phyloP scores from a whole-genome alignment of 1,140 invertebrate genomes.

The Drosophila pectinifera region DNA sequence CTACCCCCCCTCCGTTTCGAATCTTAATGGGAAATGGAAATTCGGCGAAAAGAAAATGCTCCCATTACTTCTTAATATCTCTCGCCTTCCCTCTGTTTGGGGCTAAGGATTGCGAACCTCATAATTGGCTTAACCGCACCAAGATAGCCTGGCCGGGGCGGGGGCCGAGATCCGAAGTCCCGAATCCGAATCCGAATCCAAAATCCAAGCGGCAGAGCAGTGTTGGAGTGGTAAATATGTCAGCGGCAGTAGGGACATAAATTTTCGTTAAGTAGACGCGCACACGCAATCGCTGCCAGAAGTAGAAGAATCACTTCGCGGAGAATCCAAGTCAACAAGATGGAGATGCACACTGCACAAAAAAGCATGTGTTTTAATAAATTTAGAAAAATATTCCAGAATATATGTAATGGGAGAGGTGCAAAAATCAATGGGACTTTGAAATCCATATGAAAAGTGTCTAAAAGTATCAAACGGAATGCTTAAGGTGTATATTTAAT shows the following conservation, averaged over 20 bases:
- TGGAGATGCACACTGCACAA: not conserved
- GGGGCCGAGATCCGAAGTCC: constrained; percentile 3
- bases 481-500: no score
- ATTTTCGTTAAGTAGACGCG: constrained; percentile 81
- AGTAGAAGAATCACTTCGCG: constrained; percentile 25
- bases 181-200: constrained; percentile 6
- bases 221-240: constrained; percentile 83
- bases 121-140: constrained; percentile 36
- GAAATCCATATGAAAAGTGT: no score
- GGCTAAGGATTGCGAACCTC: constrained; percentile 29
- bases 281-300: constrained; percentile 66
- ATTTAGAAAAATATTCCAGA: not conserved
- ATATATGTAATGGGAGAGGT: not conserved
- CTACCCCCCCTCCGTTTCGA: no score
- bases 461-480: not conserved
- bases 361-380: not conserved
- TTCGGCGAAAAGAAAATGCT: constrained; percentile 23
- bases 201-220: constrained; percentile 20
- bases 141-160: not conserved
- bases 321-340: constrained; percentile 14
- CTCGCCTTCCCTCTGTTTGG: not conserved
- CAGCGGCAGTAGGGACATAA: constrained; percentile 76
- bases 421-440: not conserved
- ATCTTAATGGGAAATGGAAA: constrained; percentile 53
- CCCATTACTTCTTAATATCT: constrained; percentile 3